Percentiles rank a stretch among this genome's conserved stretches.
phyloP scores from a whole-genome alignment of 2,113 vertebrate genomes.

The Calonectris borealis region DNA sequence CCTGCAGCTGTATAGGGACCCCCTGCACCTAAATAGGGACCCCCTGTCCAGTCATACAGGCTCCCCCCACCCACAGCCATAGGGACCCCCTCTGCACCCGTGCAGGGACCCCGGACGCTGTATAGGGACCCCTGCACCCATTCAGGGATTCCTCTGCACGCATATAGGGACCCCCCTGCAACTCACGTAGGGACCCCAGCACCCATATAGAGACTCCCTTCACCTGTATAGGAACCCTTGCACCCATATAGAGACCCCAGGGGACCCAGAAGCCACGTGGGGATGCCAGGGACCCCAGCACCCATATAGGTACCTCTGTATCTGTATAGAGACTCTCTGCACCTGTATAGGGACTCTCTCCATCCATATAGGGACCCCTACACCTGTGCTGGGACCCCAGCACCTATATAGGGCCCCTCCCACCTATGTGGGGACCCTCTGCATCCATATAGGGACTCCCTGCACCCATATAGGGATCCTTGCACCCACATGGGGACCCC shows the following conservation, averaged over 20 bases:
- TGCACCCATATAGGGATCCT: too few species aligned
- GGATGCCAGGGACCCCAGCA: background rate
- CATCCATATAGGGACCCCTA: background rate
- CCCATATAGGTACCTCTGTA: background rate
- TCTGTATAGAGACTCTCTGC: background rate
- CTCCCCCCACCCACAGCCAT: background rate
- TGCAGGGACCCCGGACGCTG: too few species aligned
- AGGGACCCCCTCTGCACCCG: too few species aligned
- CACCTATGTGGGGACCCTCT: too few species aligned
- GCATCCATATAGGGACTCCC: too few species aligned
- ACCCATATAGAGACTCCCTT: background rate
- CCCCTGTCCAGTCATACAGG: background rate
- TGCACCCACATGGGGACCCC: too few species aligned
- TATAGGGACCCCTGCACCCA: background rate
- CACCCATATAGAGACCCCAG: background rate
- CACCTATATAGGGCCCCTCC: too few species aligned
- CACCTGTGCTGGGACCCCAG: too few species aligned
- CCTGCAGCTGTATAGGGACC: too few species aligned
- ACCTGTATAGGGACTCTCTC: background rate
- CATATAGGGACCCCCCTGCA: too few species aligned
- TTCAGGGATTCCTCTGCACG: background rate
- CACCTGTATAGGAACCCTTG: background rate
- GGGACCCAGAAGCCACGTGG: too few species aligned
- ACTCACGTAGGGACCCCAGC: background rate
- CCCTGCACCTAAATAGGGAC: background rate